Evolutionary conservation across 2,797 vertebrate genomes (phyloP).

Genomic region (Helostoma temminkii): DNA sequence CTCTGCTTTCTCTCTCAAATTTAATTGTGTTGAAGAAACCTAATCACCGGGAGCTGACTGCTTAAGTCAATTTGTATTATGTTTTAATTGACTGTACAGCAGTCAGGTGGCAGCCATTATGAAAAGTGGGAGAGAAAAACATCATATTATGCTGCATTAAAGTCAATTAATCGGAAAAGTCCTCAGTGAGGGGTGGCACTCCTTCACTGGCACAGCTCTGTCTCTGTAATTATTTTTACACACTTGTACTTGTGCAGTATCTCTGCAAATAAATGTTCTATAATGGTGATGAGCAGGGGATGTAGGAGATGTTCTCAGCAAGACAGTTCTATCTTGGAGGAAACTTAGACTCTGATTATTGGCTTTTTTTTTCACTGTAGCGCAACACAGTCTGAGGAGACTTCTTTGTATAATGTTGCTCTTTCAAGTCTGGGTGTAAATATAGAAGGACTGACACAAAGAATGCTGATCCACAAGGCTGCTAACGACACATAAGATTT

Average conservation of each 20-base stretch:
- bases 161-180: conserved; percentile 76
- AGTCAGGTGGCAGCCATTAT: conserved; percentile 71
- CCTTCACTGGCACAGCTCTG: conserved; percentile 51
- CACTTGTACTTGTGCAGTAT: conserved; percentile 37
- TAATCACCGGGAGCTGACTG: conserved; percentile 63
- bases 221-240: conserved; percentile 61
- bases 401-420: conserved; percentile 25
- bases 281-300: conserved; percentile 13
- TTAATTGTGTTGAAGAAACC: conserved; percentile 66
- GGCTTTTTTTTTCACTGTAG: conserved; percentile 46
- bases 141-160: conserved; percentile 71
- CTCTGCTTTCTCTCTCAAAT: conserved; percentile 51
- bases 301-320: conserved; percentile 28
- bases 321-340: conserved; percentile 48
- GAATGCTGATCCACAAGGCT: too few relatives aligned
- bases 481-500: too few relatives aligned
- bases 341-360: conserved; percentile 57
- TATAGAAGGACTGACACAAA: conserved; percentile 2
- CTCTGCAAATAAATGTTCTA: conserved; percentile 57
- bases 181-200: conserved; percentile 57
- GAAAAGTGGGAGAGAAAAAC: conserved; percentile 66
- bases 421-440: conserved; percentile 25
- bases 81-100: conserved; percentile 78
- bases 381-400: conserved; percentile 21
- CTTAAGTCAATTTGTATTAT: conserved; percentile 77